Percentiles rank a stretch among this genome's conserved stretches.
Evolutionary conservation across 1,140 invertebrate species (phyloP).

Genomic region (Protaetia brevitarsis): DNA sequence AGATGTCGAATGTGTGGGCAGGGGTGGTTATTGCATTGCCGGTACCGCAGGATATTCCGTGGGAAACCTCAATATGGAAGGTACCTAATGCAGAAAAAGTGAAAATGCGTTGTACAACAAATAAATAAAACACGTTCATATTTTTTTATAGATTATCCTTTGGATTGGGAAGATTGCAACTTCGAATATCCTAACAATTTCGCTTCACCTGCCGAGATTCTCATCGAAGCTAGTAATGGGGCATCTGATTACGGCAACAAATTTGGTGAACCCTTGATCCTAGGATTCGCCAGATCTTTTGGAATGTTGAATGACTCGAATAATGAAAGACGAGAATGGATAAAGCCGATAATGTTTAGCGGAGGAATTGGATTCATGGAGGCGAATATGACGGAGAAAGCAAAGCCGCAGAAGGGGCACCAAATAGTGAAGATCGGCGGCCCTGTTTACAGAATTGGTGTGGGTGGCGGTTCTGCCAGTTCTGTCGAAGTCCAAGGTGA

Average conservation of each 20-base stretch:
- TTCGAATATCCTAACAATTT: conserved; percentile 84
- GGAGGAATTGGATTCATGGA: conserved; percentile 92
- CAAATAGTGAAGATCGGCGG: conserved; percentile 93
- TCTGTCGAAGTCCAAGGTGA: conserved; percentile 91
- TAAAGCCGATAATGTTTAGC: conserved; percentile 99
- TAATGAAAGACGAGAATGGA: conserved; percentile 81
- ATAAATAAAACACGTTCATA: neutral
- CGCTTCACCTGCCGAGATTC: conserved; percentile 80
- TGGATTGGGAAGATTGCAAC: conserved; percentile 83
- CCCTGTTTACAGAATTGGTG: conserved; percentile 94
- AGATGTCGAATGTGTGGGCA: conserved; percentile 91
- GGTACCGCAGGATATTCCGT: conserved; percentile 96
- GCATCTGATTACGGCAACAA: conserved; percentile 99
- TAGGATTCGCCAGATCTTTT: conserved; percentile 89
- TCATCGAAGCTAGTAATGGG: conserved; percentile 95
- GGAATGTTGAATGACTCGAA: conserved; percentile 68
- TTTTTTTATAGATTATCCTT: conserved; percentile 61
- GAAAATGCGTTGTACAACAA: neutral
- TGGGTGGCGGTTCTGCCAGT: conserved; percentile 94
- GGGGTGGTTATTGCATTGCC: conserved; percentile 89
- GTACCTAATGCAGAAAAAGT: too few relatives aligned
- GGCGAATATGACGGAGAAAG: conserved; percentile 72
- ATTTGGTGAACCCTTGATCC: conserved; percentile 93
- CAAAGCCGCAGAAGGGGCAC: conserved; percentile 72
- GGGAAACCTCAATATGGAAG: conserved; percentile 87